Evolutionary conservation across 2,113 vertebrate genomes (phyloP), one percentile per base, ranked within the genome.

Genomic region (Passer domesticus): DNA sequence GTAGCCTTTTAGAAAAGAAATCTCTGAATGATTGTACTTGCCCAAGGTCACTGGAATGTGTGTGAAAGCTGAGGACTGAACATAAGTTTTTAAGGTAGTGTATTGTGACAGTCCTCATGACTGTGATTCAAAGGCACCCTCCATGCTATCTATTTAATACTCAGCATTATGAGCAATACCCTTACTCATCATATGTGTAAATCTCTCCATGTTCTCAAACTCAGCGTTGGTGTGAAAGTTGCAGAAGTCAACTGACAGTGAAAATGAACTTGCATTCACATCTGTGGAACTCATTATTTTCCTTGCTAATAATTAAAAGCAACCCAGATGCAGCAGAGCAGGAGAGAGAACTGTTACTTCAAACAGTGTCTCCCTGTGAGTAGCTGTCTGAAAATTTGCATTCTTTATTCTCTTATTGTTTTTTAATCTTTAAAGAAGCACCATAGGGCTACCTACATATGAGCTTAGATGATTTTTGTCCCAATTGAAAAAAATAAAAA

Each of bases 381-480:
- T 11, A 89, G 33, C 37, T 50, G 46, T 72, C 52, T 87, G 39
- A 82, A 75, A 58, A 89, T 81, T 84, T 67, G 43, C 43, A 70
- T 73, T 74, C 59, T 68, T 90, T 59, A 75, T 55, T 87, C 47
- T 77, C 39, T 59, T 67, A 52, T 13, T 91, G 43, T 21, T 82
- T 93, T 88, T 84, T 89, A 78, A 66, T 76, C 55, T 94, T 67
- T 96, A 93, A 88, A 94, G 47, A 90, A 88, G 28, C 23, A 93
- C 18, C 58, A 64, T 21, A 62, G 49, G n/a, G 30, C 27, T 80
- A 74, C 50, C 27, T 80, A 74, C 50, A 86, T 18, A 60, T 37
- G 9, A 90, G 13, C 37, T 73, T 68, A 76, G 53, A 52, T 20
- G 7, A 50, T 72, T 90, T 58, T 85, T 70, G 6, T 46, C 19